These are phyloP conservation scores for Dendrolimus pini DNA, from an alignment of 2,888 invertebrate species.

Conservation along the genomic window DNA sequence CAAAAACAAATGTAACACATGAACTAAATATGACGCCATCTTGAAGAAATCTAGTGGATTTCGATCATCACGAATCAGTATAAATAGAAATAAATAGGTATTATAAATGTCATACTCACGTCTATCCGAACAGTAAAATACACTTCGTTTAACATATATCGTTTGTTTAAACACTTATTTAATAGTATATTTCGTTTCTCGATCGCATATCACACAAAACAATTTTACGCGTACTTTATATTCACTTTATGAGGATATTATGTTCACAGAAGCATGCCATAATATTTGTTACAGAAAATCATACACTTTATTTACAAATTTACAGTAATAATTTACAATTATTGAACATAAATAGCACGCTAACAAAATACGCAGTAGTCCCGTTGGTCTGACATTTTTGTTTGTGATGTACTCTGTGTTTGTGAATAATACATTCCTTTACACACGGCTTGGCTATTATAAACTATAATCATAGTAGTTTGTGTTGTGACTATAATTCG, in stretches of 20 bases:
- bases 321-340: constrained; percentile 25
- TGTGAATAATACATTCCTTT: neutral
- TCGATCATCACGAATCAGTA: constrained; percentile 4
- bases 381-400: constrained; percentile 41
- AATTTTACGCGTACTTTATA: constrained; percentile 4
- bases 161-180: constrained; percentile 17
- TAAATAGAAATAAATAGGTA: constrained; percentile 5
- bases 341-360: constrained; percentile 29
- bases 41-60: constrained; percentile 26
- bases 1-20: constrained; percentile 38
- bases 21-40: constrained; percentile 49
- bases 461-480: too few relatives aligned
- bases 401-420: too few relatives aligned
- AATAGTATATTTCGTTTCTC: constrained; percentile 3
- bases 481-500: too few relatives aligned
- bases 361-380: constrained; percentile 56
- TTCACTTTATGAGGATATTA: constrained; percentile 1
- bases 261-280: constrained; percentile 12
- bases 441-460: too few relatives aligned
- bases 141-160: constrained; percentile 13
- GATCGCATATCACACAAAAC: constrained; percentile 4
- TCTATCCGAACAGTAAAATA: constrained; percentile 21
- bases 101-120: constrained; percentile 39
- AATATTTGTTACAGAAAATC: constrained; percentile 17
- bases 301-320: constrained; percentile 28